phyloP scores from a whole-genome alignment of 2,888 invertebrate genomes.

The Dyspetes luteomarginatus region DNA sequence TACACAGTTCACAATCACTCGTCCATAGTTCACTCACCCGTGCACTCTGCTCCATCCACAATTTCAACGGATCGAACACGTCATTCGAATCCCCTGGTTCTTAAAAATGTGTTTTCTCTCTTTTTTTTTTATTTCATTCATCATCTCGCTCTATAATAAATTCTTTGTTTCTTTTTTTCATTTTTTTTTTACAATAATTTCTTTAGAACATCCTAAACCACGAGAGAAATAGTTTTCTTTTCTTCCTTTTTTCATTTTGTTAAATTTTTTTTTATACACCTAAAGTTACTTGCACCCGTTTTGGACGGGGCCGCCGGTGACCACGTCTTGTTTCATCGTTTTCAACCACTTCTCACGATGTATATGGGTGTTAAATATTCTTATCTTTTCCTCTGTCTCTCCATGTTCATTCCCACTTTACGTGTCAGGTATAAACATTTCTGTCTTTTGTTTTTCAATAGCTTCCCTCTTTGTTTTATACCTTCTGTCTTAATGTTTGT shows the following conservation, averaged over 20 bases:
- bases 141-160: slow-evolving; percentile 73
- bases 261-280: slow-evolving; percentile 77
- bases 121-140: slow-evolving; percentile 41
- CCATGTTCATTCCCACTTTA: slow-evolving; percentile 54
- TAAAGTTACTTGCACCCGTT: slow-evolving; percentile 82
- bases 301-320: slow-evolving; percentile 81
- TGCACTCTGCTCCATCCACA: slow-evolving; percentile 55
- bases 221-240: slow-evolving; percentile 75
- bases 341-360: slow-evolving; percentile 63
- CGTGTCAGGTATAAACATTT: slow-evolving; percentile 47
- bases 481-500: slow-evolving; percentile 33
- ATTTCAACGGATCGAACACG: slow-evolving; percentile 43
- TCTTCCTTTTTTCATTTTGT: slow-evolving; percentile 70
- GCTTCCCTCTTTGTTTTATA: slow-evolving; percentile 22
- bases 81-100: slow-evolving; percentile 55
- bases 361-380: slow-evolving; percentile 63
- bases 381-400: slow-evolving; percentile 47
- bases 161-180: slow-evolving; percentile 68
- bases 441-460: slow-evolving; percentile 19
- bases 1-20: slow-evolving; percentile 58
- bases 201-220: slow-evolving; percentile 78
- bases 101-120: slow-evolving; percentile 35
- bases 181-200: slow-evolving; percentile 79
- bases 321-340: slow-evolving; percentile 73
- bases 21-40: slow-evolving; percentile 57